phyloP scores from a whole-genome alignment of 2,113 vertebrate genomes.

The Corapipo altera region DNA sequence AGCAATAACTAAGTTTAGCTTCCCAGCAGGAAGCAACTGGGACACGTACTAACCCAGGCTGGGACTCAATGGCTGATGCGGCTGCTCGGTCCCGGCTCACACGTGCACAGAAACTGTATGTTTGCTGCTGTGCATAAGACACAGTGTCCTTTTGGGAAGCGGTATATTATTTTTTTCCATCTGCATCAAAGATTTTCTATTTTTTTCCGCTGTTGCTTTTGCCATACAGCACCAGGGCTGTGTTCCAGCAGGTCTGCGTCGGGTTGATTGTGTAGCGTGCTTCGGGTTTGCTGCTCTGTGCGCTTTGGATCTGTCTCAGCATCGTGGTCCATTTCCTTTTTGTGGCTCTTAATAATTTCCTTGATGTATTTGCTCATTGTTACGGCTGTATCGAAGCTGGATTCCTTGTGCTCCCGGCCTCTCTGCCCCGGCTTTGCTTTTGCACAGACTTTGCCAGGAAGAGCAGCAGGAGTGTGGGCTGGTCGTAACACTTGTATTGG shows the following conservation, averaged over 20 bases:
- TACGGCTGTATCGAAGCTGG: neutral
- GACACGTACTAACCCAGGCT: conserved; percentile 18
- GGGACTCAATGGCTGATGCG: neutral
- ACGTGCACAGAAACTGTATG: neutral
- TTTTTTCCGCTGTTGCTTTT: neutral
- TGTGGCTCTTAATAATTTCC: conserved; percentile 50
- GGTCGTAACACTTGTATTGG: accelerated
- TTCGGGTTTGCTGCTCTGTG: neutral
- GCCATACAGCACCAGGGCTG: neutral
- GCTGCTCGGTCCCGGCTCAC: neutral
- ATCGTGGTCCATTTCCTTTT: conserved; percentile 18
- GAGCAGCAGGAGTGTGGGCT: neutral
- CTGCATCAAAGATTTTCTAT: neutral
- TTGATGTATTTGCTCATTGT: conserved; percentile 24
- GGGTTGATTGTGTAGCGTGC: neutral
- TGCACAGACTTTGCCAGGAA: neutral
- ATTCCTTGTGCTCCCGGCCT: neutral
- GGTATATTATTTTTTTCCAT: neutral
- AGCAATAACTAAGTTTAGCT: conserved; percentile 54
- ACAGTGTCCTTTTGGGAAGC: conserved; percentile 29
- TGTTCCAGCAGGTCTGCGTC: neutral
- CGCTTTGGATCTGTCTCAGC: neutral
- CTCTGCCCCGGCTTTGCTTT: neutral
- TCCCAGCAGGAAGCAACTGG: conserved; percentile 39
- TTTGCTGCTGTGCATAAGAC: conserved; percentile 7